Base-by-base conservation (phyloP, 2,888 invertebrate species). In the Chymomyza caudatula region DNA sequence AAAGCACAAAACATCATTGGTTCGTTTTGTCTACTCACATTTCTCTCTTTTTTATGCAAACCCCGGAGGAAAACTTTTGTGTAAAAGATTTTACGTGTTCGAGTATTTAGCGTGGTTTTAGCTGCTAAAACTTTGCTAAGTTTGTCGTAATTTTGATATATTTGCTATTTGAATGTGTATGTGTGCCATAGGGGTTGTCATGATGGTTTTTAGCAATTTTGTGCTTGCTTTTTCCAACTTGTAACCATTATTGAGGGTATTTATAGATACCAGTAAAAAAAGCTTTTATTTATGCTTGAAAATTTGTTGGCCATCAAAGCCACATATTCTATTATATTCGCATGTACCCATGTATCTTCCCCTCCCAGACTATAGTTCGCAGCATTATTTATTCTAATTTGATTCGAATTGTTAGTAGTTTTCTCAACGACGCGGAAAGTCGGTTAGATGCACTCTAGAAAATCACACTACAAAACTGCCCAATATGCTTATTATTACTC, bases 351-450 rank as follows among this genome's bases (percentile, higher is more conserved):
- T n/a, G n/a, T 37, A 4, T 37, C 6, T 37, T 13, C 29, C 11
- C 8, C 29, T 37, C 4, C 29, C 29, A 37, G 29, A 3, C 25
- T 11, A 37, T 11, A 2, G 8, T 66, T 73, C 70, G 75, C 62
- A 59, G 73, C 77, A 75, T 85, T 83, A 85, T 80, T 80, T 80
- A 85, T 80, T 84, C 71, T 77, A 85, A 80, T 85, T 71, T 69
- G 43, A 73, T 85, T 67, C 56, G 63, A 79, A 83, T 73, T 68
- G 64, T 69, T 67, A 57, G 85, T 68, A 77, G 82, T 85, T 82
- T 82, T 67, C n/a, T n/a, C n/a, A n/a, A n/a, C n/a, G n/a, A n/a
- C n/a, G n/a, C n/a, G n/a, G n/a, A n/a, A n/a, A n/a, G n/a, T n/a
- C n/a, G n/a, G n/a, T n/a, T n/a, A n/a, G n/a, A n/a, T n/a, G n/a